Base-by-base conservation (phyloP, 23 tunicate genomes). In the Botrylloides violaceus region DNA sequence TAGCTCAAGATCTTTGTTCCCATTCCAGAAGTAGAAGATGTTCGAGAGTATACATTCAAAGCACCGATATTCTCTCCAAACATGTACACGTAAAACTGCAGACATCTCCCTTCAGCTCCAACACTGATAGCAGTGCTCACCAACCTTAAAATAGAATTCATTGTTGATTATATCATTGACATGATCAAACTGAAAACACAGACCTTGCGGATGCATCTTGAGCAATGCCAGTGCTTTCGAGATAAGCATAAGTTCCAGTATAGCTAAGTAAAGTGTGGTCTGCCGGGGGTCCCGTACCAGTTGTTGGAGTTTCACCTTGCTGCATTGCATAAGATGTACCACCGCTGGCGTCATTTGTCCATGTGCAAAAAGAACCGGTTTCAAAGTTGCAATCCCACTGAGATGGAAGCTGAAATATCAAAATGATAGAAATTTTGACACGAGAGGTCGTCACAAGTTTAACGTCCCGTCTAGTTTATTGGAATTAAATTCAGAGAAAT, bases 371-470 rank as follows among this genome's bases (percentile, higher is more conserved):
- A 26, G 35, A 49, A 31, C 50, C 36, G 70, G 39, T 29, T 50
- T 90, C 97, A 56, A 83, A 90, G 50, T 75, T 63, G 34, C 97
- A 90, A 79, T 90, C 97, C 97, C 97, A 90, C 2, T 30, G 70
- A 30, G 81, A 77, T 3, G 97, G 97, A 39, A 30, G 21, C 18
- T 60, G 15, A 43, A 43, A 43, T 15, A 43, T 43, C 53, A 43
- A 9, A 43, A 43, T 43, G 15, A n/a, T n/a, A n/a, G n/a, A n/a
- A n/a, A n/a, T n/a, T n/a, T n/a, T n/a, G n/a, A n/a, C n/a, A n/a
- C n/a, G n/a, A n/a, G n/a, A n/a, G n/a, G n/a, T n/a, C n/a, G n/a
- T n/a, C n/a, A n/a, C n/a, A n/a, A n/a, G n/a, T n/a, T n/a, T n/a
- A n/a, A n/a, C n/a, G n/a, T n/a, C n/a, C n/a, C n/a, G n/a, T n/a